A percentile compares a stretch with the other conserved stretches of the same genome.
These are phyloP conservation scores for Poecilia picta DNA, from an alignment of 2,797 vertebrate genomes.

Conservation along the genomic window DNA sequence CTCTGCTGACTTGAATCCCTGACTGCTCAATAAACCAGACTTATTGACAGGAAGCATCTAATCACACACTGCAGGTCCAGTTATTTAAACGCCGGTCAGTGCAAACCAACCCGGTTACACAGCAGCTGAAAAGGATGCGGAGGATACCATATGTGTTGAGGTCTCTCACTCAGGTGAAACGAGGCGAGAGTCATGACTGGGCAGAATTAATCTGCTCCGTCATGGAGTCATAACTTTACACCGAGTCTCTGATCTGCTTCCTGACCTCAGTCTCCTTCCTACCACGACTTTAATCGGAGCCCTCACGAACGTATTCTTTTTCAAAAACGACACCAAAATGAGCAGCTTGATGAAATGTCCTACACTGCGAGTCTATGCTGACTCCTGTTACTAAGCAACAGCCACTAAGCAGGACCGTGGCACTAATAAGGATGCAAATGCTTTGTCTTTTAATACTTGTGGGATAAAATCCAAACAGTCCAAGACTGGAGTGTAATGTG, in stretches of 20 bases:
- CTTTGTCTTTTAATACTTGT: conserved; percentile 40
- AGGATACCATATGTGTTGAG: conserved; percentile 31
- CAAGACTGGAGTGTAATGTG: not conserved
- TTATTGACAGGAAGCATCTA: conserved; percentile 18
- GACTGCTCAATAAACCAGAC: not conserved
- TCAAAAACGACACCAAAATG: conserved; percentile 28
- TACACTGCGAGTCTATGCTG: conserved; percentile 21
- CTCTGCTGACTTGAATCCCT: conserved; percentile 1
- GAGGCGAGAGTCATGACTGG: conserved; percentile 44
- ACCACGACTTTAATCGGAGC: not conserved
- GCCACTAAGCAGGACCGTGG: conserved; percentile 28
- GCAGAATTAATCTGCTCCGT: conserved; percentile 49
- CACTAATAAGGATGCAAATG: conserved; percentile 34
- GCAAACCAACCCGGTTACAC: not conserved
- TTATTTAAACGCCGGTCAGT: conserved; percentile 27
- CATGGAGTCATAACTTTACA: conserved; percentile 39
- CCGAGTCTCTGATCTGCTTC: conserved; percentile 25
- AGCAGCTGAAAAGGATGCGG: conserved; percentile 33
- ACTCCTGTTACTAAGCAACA: conserved; percentile 65
- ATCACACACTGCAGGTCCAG: conserved; percentile 24
- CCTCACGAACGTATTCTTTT: not conserved
- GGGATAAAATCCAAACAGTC: conserved; percentile 15
- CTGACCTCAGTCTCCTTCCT: conserved; percentile 12
- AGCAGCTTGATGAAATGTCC: conserved; percentile 43
- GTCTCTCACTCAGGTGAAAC: conserved; percentile 23